These are phyloP conservation scores for Ceyx melanurus DNA, from an alignment of 2,113 vertebrate genomes.

Conservation along the genomic window DNA sequence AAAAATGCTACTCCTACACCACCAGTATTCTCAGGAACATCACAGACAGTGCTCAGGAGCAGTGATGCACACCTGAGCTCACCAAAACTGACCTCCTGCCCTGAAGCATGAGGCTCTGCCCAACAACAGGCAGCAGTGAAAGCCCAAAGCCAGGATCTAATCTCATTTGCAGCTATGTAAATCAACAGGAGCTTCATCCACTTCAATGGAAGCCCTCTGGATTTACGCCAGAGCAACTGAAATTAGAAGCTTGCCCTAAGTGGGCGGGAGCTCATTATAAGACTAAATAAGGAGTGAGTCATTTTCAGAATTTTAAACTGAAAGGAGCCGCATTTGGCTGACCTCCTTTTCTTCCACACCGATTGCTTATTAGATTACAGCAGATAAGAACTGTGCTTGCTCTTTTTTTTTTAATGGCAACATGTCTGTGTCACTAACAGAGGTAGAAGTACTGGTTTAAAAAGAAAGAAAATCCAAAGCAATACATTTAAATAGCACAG, in stretches of 20 bases:
- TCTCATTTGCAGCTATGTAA: background rate
- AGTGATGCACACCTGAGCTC: background rate
- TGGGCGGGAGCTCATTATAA: slow-evolving; percentile 67
- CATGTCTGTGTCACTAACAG: background rate
- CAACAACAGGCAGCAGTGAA: background rate
- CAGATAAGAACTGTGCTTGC: slow-evolving; percentile 44
- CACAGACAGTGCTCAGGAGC: background rate
- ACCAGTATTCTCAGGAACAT: background rate
- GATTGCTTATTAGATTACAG: slow-evolving; percentile 57
- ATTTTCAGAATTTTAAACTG: slow-evolving; percentile 71
- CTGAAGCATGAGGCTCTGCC: background rate
- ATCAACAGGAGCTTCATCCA: slow-evolving; percentile 16
- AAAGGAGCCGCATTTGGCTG: slow-evolving; percentile 64
- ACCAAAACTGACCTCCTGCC: background rate
- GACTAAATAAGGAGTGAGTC: slow-evolving; percentile 70
- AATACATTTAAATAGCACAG: background rate
- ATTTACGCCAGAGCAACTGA: slow-evolving; percentile 49
- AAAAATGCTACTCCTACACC: background rate
- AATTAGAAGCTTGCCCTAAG: slow-evolving; percentile 62
- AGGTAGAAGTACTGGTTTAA: slow-evolving; percentile 25
- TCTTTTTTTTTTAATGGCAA: background rate
- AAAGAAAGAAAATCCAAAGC: background rate
- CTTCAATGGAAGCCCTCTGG: slow-evolving; percentile 49
- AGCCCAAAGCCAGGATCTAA: background rate
- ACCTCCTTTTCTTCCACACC: slow-evolving; percentile 58